These are phyloP conservation scores for Pseudomyrmex cubaensis DNA, from an alignment of 1,140 invertebrate species.

Conservation along the genomic window DNA sequence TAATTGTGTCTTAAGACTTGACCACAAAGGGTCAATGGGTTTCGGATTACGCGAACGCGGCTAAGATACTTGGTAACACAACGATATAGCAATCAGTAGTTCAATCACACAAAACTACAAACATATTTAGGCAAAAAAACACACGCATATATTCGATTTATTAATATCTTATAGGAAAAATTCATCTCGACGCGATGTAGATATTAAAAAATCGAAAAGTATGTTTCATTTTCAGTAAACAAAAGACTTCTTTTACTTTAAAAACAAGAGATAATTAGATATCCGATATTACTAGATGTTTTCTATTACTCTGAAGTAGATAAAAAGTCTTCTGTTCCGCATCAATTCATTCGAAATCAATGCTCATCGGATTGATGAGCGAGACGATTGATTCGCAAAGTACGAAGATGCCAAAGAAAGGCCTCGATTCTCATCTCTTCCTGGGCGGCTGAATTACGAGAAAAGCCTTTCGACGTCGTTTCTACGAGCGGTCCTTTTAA, in stretches of 20 bases:
- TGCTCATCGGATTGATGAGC: conserved; percentile 48
- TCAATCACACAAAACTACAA: neutral
- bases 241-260: too few relatives aligned
- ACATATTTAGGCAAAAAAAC: neutral
- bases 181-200: too few relatives aligned
- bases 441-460: conserved; percentile 49
- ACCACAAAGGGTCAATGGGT: conserved; percentile 24
- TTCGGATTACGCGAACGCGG: conserved; percentile 1
- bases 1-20: conserved; percentile 54
- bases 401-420: conserved; percentile 9
- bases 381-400: neutral
- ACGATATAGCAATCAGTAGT: neutral
- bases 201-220: too few relatives aligned
- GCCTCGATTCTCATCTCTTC: conserved; percentile 19
- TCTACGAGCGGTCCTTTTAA: conserved; percentile 68
- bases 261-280: too few relatives aligned
- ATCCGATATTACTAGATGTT: conserved; percentile 27
- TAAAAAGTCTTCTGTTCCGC: conserved; percentile 55
- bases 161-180: neutral
- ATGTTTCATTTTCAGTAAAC: too few relatives aligned
- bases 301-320: conserved; percentile 65
- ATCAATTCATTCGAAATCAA: conserved; percentile 69
- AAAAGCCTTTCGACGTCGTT: conserved; percentile 71
- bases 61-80: neutral
- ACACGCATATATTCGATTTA: neutral